These are phyloP conservation scores for Carcinoscorpius rotundicauda DNA, from an alignment of 1,140 invertebrate genomes.

Conservation along the genomic window DNA sequence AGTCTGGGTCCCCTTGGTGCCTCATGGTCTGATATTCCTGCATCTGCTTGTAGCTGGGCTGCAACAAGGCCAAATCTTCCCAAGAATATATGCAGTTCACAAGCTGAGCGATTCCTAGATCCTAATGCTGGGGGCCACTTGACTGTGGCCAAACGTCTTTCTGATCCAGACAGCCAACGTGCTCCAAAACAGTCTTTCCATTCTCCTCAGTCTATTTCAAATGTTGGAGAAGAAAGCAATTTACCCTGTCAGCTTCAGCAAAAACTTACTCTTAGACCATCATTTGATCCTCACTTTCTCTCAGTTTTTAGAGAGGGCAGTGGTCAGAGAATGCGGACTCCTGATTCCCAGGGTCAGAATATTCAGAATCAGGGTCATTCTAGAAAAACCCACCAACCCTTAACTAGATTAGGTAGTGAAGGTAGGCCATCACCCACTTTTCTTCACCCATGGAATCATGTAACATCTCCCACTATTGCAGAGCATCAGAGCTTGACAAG, in stretches of 20 bases:
- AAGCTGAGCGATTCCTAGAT: slow-evolving; percentile 15
- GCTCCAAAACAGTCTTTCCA: slow-evolving; percentile 4
- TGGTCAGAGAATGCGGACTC: background rate
- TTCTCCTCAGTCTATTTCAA: too few relatives aligned
- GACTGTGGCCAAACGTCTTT: slow-evolving; percentile 34
- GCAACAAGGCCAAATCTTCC: slow-evolving; percentile 15
- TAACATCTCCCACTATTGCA: background rate
- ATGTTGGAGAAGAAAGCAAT: background rate
- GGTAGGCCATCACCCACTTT: slow-evolving; percentile 2
- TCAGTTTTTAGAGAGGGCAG: background rate
- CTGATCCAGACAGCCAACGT: slow-evolving; percentile 30
- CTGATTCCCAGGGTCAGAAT: background rate
- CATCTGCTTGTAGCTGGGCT: slow-evolving; percentile 8
- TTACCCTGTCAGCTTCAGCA: slow-evolving; percentile 37
- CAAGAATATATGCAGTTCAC: slow-evolving; percentile 15
- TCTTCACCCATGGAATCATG: slow-evolving; percentile 3
- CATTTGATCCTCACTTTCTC: slow-evolving; percentile 55
- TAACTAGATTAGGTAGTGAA: slow-evolving; percentile 26
- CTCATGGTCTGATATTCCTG: too few relatives aligned
- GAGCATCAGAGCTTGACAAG: slow-evolving; percentile 48
- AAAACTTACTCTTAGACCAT: slow-evolving; percentile 66
- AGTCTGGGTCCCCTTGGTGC: too few relatives aligned
- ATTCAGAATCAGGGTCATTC: background rate
- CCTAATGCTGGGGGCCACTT: slow-evolving; percentile 30
- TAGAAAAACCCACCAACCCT: slow-evolving; percentile 17